Conservation (phyloP, 2,888 invertebrate species). For the Heliconius cydno region DNA sequence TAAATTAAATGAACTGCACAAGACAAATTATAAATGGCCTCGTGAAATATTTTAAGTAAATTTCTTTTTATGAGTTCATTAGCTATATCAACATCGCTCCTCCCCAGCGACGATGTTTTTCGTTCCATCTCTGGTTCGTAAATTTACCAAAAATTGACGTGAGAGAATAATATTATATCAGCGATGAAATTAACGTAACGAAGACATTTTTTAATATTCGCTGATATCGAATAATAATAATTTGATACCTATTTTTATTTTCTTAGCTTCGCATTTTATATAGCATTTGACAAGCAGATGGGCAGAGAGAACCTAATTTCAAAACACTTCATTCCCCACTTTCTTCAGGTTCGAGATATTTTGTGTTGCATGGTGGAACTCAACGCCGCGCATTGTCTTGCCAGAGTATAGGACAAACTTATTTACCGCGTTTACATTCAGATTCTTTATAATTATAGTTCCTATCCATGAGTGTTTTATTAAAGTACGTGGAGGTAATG, state of each 20-base stretch:
- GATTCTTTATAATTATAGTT: neutral
- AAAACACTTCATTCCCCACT: neutral
- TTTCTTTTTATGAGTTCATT: conserved; percentile 37
- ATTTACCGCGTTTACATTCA: too few species aligned
- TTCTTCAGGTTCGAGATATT: neutral
- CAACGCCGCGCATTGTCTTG: neutral
- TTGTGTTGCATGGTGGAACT: too few species aligned
- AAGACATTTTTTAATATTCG: neutral
- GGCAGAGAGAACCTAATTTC: neutral
- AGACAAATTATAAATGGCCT: conserved; percentile 24
- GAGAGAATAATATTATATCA: conserved; percentile 17
- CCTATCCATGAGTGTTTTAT: neutral
- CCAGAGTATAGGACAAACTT: neutral
- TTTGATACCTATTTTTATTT: neutral
- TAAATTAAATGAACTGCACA: conserved; percentile 10
- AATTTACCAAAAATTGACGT: conserved; percentile 23
- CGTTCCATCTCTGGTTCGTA: conserved; percentile 27
- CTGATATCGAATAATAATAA: neutral
- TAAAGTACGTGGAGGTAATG: neutral
- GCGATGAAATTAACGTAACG: neutral
- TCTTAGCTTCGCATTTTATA: neutral
- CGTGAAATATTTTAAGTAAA: conserved; percentile 23
- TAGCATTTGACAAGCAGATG: neutral
- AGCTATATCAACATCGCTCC: conserved; percentile 34
- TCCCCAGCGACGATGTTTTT: conserved; percentile 20